phyloP scores from a whole-genome alignment of 1,140 invertebrate genomes.

The Saccostrea glomerata region DNA sequence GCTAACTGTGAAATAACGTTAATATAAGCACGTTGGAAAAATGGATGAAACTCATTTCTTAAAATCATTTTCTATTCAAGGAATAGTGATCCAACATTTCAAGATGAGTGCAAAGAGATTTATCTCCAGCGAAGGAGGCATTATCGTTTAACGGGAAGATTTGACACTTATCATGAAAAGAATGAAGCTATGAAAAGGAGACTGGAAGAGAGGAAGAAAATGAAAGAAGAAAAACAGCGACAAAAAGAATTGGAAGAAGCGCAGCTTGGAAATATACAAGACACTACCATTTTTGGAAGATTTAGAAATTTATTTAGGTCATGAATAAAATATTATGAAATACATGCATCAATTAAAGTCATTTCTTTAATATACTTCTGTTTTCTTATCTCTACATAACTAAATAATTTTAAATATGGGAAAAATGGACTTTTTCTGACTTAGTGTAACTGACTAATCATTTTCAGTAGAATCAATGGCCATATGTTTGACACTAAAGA shows the following conservation, averaged over 20 bases:
- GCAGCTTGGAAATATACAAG: background rate
- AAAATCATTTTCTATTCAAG: background rate
- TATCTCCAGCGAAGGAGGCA: background rate
- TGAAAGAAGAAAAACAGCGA: background rate
- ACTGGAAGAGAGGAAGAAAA: background rate
- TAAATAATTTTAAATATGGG: too few relatives aligned
- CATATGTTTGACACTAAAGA: too few relatives aligned
- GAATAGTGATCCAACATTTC: conserved; percentile 9
- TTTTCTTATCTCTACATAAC: too few relatives aligned
- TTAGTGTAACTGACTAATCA: too few relatives aligned
- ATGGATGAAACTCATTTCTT: background rate
- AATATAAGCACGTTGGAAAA: too few relatives aligned
- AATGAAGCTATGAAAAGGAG: background rate
- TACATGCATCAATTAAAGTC: too few relatives aligned
- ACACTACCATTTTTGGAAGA: background rate
- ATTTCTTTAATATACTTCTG: too few relatives aligned
- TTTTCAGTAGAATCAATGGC: too few relatives aligned
- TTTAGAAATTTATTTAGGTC: conserved; percentile 27
- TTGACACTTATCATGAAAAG: conserved; percentile 2
- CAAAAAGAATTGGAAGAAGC: background rate
- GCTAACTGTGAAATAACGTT: too few relatives aligned
- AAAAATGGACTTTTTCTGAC: too few relatives aligned
- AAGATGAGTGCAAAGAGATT: conserved; percentile 18
- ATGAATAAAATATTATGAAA: background rate
- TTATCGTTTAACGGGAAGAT: background rate